Conservation (phyloP, 2,797 vertebrate species). For the Gambusia yucatana region DNA sequence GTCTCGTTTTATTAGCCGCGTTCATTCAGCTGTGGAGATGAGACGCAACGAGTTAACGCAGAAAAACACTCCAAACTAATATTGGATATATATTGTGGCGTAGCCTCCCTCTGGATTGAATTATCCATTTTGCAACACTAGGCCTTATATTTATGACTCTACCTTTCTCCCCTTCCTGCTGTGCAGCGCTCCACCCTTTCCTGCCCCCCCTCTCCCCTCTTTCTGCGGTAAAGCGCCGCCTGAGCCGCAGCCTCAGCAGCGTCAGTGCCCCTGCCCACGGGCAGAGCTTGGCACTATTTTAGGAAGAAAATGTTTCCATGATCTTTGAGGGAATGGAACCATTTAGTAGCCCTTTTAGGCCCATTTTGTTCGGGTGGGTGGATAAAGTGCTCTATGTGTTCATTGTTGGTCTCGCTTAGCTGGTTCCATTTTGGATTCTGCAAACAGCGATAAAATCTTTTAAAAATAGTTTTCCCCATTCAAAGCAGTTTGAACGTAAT, state of each 20-base stretch:
- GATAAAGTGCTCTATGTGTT: constrained; percentile 16
- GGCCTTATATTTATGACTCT: constrained; percentile 19
- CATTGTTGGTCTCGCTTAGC: constrained; percentile 8
- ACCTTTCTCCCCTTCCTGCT: constrained; percentile 7
- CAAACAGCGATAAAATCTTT: constrained; percentile 2
- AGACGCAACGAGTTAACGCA: neutral
- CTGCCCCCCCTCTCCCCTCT: constrained; percentile 28
- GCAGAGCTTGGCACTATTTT: constrained; percentile 71
- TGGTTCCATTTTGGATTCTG: neutral
- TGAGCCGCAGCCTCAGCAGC: constrained; percentile 59
- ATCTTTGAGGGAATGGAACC: constrained; percentile 62
- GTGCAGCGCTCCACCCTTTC: constrained; percentile 55
- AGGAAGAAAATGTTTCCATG: constrained; percentile 77
- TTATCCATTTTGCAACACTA: constrained; percentile 5
- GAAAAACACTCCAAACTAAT: neutral
- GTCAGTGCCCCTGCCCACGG: constrained; percentile 61
- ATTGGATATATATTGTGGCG: neutral
- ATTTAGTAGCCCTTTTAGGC: constrained; percentile 73
- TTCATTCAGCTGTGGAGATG: constrained; percentile 10
- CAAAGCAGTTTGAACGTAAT: constrained; percentile 2
- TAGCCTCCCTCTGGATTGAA: neutral
- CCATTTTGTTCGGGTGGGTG: constrained; percentile 47
- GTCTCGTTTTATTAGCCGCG: constrained; percentile 18
- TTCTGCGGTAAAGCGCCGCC: constrained; percentile 51
- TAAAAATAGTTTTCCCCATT: neutral